Evolutionary conservation across 1,140 invertebrate species (phyloP), one percentile per base, ranked within the genome.

Genomic region (Copidosoma floridanum): DNA sequence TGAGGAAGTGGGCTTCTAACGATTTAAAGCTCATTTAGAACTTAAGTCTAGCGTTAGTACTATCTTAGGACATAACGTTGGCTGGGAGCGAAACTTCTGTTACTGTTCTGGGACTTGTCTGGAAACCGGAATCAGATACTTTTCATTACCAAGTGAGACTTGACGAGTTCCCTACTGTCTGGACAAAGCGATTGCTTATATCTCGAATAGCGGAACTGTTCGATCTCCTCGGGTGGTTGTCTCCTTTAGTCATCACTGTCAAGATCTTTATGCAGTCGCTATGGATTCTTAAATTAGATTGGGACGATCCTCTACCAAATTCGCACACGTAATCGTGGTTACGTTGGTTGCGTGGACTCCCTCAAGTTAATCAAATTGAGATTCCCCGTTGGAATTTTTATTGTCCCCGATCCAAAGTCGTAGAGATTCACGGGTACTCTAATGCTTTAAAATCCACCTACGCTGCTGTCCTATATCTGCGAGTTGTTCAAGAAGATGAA

Each of bases 251-350:
- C 20, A 60, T 75, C 8, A 52, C 4, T 20, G 59, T 60, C 1
- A 77, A 77, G 65, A 61, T 74, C 3, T 40, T 71, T 12, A 54
- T 78, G 7, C 73, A 78, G 58, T 2, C 59, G n/a, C 32, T 76
- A 14, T 75, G 71, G 72, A 43, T 59, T 35, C 7, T 53, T 1
- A 65, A 68, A 14, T 3, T 71, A 1, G 55, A 23, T 0, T 77
- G 74, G 72, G 74, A 79, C 60, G 67, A 74, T 35, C n/a, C n/a
- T n/a, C n/a, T n/a, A n/a, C n/a, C n/a, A n/a, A n/a, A n/a, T n/a
- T n/a, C n/a, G n/a, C n/a, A n/a, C n/a, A n/a, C n/a, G n/a, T n/a
- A n/a, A n/a, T n/a, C n/a, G n/a, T n/a, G n/a, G n/a, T n/a, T n/a
- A n/a, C n/a, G n/a, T n/a, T n/a, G n/a, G n/a, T n/a, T n/a, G n/a